Evolutionary conservation across 2,888 invertebrate species (phyloP), one percentile per base, ranked within the genome.

Genomic region (Aleiodes leptofemur): DNA sequence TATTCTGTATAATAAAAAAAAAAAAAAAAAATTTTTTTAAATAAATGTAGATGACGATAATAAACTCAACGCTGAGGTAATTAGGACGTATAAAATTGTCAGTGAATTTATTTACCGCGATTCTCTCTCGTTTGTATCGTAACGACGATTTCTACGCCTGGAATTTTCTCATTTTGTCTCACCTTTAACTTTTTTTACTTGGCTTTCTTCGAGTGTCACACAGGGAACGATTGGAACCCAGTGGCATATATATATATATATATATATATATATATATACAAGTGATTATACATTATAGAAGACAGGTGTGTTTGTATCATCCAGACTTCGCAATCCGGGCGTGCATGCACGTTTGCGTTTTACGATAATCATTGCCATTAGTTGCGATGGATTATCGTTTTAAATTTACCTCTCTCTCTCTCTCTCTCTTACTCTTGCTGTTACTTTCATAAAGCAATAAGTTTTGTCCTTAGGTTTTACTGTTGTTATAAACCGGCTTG

Each of bases 311-410:
- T 64, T 64, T 64, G 64, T 64, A 59, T 59, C 59, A 43, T 29
- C 31, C 43, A 48, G 59, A 57, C 57, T 50, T 59, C n/a, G 59
- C 59, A 71, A 71, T 71, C 57, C 50, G 57, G 14, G 48, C 59
- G 70, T 57, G 70, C 70, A 48, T 71, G 70, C 48, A 64, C 64
- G 64, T 64, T 43, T 59, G 59, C 70, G 48, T 71, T 69, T 72
- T 29, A 68, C 73, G 70, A 76, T 78, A 78, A 78, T 78, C 73
- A 76, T 73, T 73, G 76, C 74, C 73, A 78, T 78, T 78, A 76
- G 61, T 64, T 70, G 68, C 64, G 61, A 23, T 75, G 31, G 73
- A 75, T 76, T 77, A 73, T 72, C 59, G 48, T 48, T 43, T 23
- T 48, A 29, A 64, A 43, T 64, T 34, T 13, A n/a, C 34, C 48